Base-by-base conservation (phyloP, 2,113 vertebrate genomes). In the Poecilia latipinna region DNA sequence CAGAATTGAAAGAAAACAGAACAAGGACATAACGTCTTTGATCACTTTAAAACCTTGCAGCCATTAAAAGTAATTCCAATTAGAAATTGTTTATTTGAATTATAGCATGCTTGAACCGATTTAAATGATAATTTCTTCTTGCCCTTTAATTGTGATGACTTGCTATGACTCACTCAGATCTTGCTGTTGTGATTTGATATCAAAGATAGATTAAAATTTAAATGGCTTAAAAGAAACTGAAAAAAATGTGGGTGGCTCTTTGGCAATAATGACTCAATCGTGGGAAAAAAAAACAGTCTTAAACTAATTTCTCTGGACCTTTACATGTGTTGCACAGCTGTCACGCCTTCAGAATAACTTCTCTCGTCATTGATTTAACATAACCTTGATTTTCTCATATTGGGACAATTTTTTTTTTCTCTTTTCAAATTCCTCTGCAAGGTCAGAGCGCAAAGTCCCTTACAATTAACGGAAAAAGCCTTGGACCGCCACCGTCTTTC, bases 401-500 rank as follows among this genome's bases (percentile, higher is more conserved):
- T 64, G 12, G 22, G 35, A 10, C 15, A 78, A 24, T 1, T 24
- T 57, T 24, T 37, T 32, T 42, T 11, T 37, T 32, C 35, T 61
- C 19, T 64, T 2, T 15, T 35, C 11, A 29, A 70, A 48, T 74
- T 82, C 62, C 70, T 65, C 24, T 65, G 12, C 63, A 77, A 75
- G 71, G 86, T 62, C 48, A n/a, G 8, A 4, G 68, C 2, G 76
- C 39, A 76, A 70, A 75, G 65, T 19, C 32, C 54, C 60, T 77
- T 39, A 65, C 74, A 77, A 72, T 74, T 29, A 69, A 42, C 26
- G 28, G 28, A 82, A 12, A n/a, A 64, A 68, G 57, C 75, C 77
- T 74, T 78, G 80, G 75, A 78, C 39, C 10, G 2, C 42, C 64
- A 44, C 15, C 13, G 70, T 74, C 63, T 87, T 70, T 75, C 72